A percentile compares a stretch with the other conserved stretches of the same genome.
These are phyloP conservation scores for Anseranas semipalmata DNA, from an alignment of 2,113 vertebrate species.

Conservation along the genomic window DNA sequence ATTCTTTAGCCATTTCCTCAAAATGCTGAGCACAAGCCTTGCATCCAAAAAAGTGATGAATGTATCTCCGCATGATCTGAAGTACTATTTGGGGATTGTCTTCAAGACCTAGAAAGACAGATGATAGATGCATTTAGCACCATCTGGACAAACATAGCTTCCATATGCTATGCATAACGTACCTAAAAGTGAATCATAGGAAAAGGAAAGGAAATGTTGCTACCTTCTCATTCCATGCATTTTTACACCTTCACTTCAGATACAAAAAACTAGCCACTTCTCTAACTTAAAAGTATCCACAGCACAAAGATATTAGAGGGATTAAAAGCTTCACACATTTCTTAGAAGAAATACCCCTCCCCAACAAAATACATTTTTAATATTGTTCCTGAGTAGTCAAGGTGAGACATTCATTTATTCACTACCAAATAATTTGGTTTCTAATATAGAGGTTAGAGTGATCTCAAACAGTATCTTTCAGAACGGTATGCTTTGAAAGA, in stretches of 20 bases:
- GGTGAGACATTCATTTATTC: not conserved
- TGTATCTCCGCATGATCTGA: constrained; percentile 84
- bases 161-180: accelerated
- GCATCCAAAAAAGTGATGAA: constrained; percentile 91
- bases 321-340: not conserved
- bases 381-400: not conserved
- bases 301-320: not conserved
- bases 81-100: constrained; percentile 80
- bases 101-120: constrained; percentile 76
- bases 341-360: not conserved
- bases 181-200: not conserved
- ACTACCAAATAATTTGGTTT: not conserved
- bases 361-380: not conserved
- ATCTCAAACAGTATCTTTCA: not conserved
- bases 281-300: not conserved
- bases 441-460: not conserved
- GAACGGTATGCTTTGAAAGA: not conserved
- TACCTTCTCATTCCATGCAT: not conserved
- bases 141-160: not conserved
- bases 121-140: not conserved
- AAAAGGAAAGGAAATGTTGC: not conserved
- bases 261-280: accelerated
- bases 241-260: not conserved
- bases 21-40: constrained; percentile 88
- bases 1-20: constrained; percentile 83